phyloP scores from a whole-genome alignment of 2,113 vertebrate species.

The Galemys pyrenaicus region DNA sequence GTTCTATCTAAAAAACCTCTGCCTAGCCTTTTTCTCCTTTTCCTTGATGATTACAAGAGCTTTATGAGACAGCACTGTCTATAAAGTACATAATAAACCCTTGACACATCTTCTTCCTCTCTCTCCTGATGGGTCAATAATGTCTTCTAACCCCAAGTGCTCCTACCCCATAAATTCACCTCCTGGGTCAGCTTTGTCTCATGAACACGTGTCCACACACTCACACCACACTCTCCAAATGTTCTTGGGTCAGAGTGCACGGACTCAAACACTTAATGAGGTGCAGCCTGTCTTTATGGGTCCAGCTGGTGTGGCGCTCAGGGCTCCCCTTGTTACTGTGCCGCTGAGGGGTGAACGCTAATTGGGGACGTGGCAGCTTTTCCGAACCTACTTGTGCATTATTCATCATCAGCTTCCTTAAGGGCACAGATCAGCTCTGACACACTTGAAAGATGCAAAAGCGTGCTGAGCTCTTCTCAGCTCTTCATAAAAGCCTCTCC shows the following conservation, averaged over 20 bases:
- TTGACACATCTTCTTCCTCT: slow-evolving; percentile 53
- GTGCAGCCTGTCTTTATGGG: slow-evolving; percentile 79
- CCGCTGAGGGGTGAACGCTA: slow-evolving; percentile 70
- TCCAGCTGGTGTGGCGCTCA: slow-evolving; percentile 65
- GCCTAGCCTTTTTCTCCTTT: background rate
- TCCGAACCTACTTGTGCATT: slow-evolving; percentile 1
- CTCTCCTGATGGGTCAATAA: background rate
- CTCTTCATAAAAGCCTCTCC: background rate
- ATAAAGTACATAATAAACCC: slow-evolving; percentile 28
- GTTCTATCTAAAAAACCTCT: slow-evolving; percentile 30
- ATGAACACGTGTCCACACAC: slow-evolving; percentile 58
- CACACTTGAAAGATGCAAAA: slow-evolving; percentile 53
- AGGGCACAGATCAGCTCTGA: slow-evolving; percentile 16
- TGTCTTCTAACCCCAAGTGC: slow-evolving; percentile 37
- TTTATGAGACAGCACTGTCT: slow-evolving; percentile 5
- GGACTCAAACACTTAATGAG: slow-evolving; percentile 77
- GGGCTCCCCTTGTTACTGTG: slow-evolving; percentile 75
- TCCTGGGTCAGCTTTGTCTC: slow-evolving; percentile 39
- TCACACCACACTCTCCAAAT: slow-evolving; percentile 30
- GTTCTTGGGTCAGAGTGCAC: slow-evolving; percentile 39
- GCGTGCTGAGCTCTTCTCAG: background rate
- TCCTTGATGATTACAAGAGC: background rate
- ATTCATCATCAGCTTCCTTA: slow-evolving; percentile 59
- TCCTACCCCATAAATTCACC: slow-evolving; percentile 27
- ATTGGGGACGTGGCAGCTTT: slow-evolving; percentile 49